phyloP scores from a whole-genome alignment of 2,888 invertebrate genomes.

The Cheilosia variabilis region DNA sequence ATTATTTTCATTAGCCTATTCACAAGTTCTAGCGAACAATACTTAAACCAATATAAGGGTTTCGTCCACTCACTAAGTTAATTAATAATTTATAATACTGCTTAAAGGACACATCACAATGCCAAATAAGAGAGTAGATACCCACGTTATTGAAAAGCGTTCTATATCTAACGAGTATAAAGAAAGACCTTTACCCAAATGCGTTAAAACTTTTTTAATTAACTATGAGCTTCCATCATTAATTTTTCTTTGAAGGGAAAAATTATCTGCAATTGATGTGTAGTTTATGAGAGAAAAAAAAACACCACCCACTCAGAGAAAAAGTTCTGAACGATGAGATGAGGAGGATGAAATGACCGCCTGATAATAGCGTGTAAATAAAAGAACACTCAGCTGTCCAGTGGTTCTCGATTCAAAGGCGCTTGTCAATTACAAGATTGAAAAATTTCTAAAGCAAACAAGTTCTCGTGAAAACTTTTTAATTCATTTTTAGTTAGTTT shows the following conservation, averaged over 20 bases:
- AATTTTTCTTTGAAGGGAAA: constrained; percentile 28
- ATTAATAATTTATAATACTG: neutral
- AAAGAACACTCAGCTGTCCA: constrained; percentile 27
- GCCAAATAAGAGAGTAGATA: neutral
- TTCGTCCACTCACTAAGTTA: neutral
- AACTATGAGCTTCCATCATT: constrained; percentile 42
- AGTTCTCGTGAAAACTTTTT: constrained; percentile 42
- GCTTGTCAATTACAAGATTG: constrained; percentile 25
- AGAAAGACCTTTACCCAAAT: constrained; percentile 20
- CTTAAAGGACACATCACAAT: constrained; percentile 2
- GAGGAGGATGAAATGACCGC: constrained; percentile 24
- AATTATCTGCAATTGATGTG: constrained; percentile 62
- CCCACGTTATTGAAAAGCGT: neutral
- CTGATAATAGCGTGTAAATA: constrained; percentile 24
- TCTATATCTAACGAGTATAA: constrained; percentile 13
- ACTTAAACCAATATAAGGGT: too few relatives aligned
- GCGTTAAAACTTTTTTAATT: constrained; percentile 62
- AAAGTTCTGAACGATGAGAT: constrained; percentile 38
- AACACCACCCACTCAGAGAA: neutral
- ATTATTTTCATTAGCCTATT: neutral
- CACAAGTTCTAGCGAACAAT: too few relatives aligned
- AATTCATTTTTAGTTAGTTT: neutral
- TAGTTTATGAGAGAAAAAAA: constrained; percentile 16
- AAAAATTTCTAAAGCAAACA: constrained; percentile 25
- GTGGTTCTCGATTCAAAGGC: constrained; percentile 15